Conservation (phyloP, 2,888 invertebrate genomes). For the Podotricha telesiphe region DNA sequence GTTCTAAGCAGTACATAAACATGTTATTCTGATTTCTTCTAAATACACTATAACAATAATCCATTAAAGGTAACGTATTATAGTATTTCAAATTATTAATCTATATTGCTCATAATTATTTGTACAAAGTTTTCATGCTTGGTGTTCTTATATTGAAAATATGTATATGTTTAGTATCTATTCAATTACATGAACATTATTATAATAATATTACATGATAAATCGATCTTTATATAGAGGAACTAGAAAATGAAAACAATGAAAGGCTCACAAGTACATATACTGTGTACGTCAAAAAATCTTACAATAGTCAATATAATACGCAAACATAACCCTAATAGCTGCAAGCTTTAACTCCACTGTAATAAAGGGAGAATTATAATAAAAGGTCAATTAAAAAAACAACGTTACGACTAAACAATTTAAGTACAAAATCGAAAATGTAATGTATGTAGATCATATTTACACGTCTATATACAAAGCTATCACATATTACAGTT, state of each 20-base stretch:
- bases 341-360: slow-evolving; percentile 18
- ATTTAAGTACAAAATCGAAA: slow-evolving; percentile 79
- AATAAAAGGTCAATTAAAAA: slow-evolving; percentile 38
- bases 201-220: slow-evolving; percentile 47
- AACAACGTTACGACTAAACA: slow-evolving; percentile 58
- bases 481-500: slow-evolving; percentile 82
- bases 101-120: slow-evolving; percentile 83
- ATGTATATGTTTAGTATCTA: slow-evolving; percentile 62
- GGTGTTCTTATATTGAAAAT: slow-evolving; percentile 80
- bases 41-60: slow-evolving; percentile 74
- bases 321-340: slow-evolving; percentile 35
- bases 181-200: slow-evolving; percentile 63
- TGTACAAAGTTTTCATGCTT: slow-evolving; percentile 83
- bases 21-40: slow-evolving; percentile 57
- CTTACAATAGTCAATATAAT: slow-evolving; percentile 23
- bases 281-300: slow-evolving; percentile 28
- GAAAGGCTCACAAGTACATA: slow-evolving; percentile 35
- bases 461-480: slow-evolving; percentile 81
- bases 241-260: slow-evolving; percentile 43
- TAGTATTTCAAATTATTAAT: slow-evolving; percentile 70
- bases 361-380: slow-evolving; percentile 20
- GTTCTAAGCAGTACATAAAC: slow-evolving; percentile 58
- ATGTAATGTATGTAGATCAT: slow-evolving; percentile 71
- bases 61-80: slow-evolving; percentile 69
- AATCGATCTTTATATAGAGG: slow-evolving; percentile 43